These are phyloP conservation scores for Pollenia labialis DNA, from an alignment of 2,888 invertebrate genomes.

Conservation along the genomic window DNA sequence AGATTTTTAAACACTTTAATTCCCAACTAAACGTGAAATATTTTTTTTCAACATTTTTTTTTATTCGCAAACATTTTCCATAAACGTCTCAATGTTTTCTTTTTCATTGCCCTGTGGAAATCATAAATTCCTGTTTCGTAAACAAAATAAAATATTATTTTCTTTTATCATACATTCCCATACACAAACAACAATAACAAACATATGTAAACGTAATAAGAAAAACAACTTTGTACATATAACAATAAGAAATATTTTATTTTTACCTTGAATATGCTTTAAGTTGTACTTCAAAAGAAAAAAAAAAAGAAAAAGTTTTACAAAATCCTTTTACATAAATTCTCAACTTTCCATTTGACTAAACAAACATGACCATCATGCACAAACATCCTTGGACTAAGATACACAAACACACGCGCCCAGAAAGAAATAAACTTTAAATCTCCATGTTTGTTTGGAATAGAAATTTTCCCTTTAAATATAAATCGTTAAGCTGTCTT, in stretches of 20 bases:
- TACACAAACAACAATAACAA: conserved; percentile 1
- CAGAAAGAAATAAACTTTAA: conserved; percentile 24
- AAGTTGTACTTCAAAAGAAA: conserved; percentile 57
- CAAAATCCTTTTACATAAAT: conserved; percentile 67
- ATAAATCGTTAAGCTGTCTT: conserved; percentile 58
- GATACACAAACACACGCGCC: background rate
- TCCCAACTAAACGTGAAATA: background rate
- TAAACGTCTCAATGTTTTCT: conserved; percentile 44
- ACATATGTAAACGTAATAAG: conserved; percentile 10
- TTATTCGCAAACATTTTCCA: conserved; percentile 13
- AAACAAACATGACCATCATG: conserved; percentile 69
- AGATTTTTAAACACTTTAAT: conserved; percentile 1
- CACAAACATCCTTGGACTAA: conserved; percentile 32
- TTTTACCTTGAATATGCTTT: conserved; percentile 54
- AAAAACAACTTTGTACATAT: conserved; percentile 11
- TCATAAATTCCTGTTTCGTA: conserved; percentile 40
- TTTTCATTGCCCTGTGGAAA: conserved; percentile 40
- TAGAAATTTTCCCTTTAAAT: conserved; percentile 40
- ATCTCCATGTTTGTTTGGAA: conserved; percentile 17
- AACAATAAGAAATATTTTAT: conserved; percentile 12
- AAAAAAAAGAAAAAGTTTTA: conserved; percentile 2
- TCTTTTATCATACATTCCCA: conserved; percentile 24
- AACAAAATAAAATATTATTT: conserved; percentile 15
- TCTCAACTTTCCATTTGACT: conserved; percentile 72
- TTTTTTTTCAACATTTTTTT: background rate